phyloP scores from a whole-genome alignment of 2,797 vertebrate genomes.

The Pipistrellus nathusii region DNA sequence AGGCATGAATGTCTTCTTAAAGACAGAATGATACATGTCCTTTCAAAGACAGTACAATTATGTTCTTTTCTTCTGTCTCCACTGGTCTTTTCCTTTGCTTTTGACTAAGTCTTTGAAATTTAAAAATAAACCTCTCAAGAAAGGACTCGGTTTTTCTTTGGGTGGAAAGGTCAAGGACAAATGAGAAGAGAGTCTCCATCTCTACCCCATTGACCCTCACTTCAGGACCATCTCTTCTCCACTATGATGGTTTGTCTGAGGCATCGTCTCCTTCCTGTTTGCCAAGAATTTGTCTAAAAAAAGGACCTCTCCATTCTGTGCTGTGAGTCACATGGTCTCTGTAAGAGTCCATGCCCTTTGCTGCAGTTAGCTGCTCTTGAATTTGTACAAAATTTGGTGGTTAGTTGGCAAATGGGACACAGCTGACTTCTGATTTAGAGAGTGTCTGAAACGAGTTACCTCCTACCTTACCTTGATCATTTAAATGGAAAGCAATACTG shows the following conservation, averaged over 20 bases:
- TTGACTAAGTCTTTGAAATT: background rate
- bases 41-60: background rate
- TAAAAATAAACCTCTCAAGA: background rate
- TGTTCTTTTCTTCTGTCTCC: background rate
- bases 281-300: background rate
- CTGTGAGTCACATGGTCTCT: background rate
- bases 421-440: conserved; percentile 66
- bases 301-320: background rate
- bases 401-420: conserved; percentile 34
- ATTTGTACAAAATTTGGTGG: conserved; percentile 39
- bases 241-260: background rate
- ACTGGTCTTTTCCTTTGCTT: background rate
- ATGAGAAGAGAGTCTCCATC: conserved; percentile 58
- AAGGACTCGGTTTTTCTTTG: background rate
- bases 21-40: background rate
- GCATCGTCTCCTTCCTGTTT: background rate
- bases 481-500: conserved; percentile 48
- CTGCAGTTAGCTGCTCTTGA: conserved; percentile 7
- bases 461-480: conserved; percentile 60
- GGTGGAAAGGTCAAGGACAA: background rate
- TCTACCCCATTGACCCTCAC: conserved; percentile 21
- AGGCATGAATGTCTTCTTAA: conserved; percentile 74
- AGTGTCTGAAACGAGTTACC: conserved; percentile 61
- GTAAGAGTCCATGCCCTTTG: background rate
- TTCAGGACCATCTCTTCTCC: background rate